phyloP scores from a whole-genome alignment of 2,888 invertebrate genomes.

The Myopa testacea region DNA sequence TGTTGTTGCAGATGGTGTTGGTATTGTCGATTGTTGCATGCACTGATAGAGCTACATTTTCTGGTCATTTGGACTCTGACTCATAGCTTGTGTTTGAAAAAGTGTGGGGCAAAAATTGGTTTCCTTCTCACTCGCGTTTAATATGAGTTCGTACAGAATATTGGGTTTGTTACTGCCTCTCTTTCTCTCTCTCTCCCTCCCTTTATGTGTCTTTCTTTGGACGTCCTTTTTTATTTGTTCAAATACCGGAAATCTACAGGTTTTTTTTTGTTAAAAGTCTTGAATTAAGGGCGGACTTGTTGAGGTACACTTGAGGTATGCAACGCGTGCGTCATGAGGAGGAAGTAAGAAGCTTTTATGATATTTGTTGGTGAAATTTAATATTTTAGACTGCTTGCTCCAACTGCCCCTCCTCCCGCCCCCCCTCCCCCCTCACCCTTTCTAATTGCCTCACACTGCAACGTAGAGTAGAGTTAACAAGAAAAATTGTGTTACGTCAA shows the following conservation, averaged over 20 bases:
- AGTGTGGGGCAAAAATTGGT: background rate
- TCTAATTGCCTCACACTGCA: no score
- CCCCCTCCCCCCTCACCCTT: no score
- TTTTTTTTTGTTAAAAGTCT: background rate
- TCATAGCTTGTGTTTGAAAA: slow-evolving; percentile 15
- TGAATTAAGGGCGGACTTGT: background rate
- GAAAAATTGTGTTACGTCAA: no score
- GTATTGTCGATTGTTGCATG: slow-evolving; percentile 25
- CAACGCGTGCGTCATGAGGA: background rate
- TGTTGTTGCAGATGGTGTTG: slow-evolving; percentile 8
- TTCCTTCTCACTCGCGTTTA: background rate
- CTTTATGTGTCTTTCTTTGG: background rate
- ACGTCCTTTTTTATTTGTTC: background rate
- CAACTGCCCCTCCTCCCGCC: no score
- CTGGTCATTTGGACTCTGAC: slow-evolving; percentile 30
- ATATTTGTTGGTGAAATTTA: no score
- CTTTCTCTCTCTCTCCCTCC: background rate
- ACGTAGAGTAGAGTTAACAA: no score
- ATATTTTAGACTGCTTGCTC: no score
- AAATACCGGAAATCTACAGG: background rate
- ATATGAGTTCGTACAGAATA: background rate
- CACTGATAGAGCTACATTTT: slow-evolving; percentile 33
- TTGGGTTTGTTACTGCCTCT: no score
- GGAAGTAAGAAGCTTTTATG: background rate
- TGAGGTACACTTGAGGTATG: background rate